Conservation (phyloP, 2,888 invertebrate genomes). For the Caenorhabditis sp. region DNA sequence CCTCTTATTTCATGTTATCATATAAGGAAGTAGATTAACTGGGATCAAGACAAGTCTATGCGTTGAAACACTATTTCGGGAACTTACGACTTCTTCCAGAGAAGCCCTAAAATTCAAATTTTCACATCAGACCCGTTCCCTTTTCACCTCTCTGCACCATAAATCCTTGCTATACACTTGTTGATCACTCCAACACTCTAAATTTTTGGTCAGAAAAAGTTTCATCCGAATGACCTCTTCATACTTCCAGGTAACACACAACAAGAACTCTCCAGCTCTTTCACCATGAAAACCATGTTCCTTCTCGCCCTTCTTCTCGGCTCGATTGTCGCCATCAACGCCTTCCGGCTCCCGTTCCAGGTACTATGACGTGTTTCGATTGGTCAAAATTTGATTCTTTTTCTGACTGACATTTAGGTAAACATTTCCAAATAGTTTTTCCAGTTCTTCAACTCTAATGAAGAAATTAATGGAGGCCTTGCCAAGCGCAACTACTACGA, state of each 20-base stretch:
- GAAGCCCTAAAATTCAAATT: slow-evolving; percentile 2
- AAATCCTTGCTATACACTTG: background rate
- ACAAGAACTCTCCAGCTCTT: slow-evolving; percentile 30
- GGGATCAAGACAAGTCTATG: background rate
- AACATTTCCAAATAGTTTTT: slow-evolving; percentile 22
- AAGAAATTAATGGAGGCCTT: slow-evolving; percentile 38
- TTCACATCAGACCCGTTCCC: slow-evolving; percentile 2
- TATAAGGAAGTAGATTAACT: slow-evolving; percentile 12
- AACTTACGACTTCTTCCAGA: background rate
- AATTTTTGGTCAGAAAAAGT: background rate
- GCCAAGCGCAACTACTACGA: slow-evolving; percentile 56
- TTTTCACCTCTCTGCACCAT: background rate
- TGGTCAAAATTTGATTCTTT: background rate
- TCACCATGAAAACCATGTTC: slow-evolving; percentile 40
- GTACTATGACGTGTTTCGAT: slow-evolving; percentile 21
- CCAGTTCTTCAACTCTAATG: slow-evolving; percentile 42
- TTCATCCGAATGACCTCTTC: background rate
- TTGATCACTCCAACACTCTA: background rate
- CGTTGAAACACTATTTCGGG: slow-evolving; percentile 11
- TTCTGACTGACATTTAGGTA: background rate
- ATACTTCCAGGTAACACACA: slow-evolving; percentile 46
- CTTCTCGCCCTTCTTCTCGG: slow-evolving; percentile 44
- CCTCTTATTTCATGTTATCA: background rate
- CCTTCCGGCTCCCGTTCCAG: slow-evolving; percentile 54
- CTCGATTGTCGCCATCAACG: slow-evolving; percentile 32